These are phyloP conservation scores for Oreochromis niloticus DNA, from an alignment of 2,113 vertebrate genomes.

Conservation along the genomic window DNA sequence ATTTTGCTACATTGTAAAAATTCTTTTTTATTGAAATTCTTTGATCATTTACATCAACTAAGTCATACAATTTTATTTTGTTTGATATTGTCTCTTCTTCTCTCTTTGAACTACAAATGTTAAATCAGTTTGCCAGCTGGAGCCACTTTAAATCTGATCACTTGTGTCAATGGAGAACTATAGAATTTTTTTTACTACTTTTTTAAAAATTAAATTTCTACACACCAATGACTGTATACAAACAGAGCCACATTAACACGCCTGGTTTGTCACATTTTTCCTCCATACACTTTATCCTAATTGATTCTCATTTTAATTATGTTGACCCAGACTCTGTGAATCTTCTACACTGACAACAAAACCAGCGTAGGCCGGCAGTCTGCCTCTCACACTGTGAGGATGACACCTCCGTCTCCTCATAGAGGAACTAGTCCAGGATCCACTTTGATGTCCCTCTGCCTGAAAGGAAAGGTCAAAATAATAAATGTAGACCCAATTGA, in stretches of 20 bases:
- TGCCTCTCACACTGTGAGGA: conserved; percentile 60
- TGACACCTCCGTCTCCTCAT: conserved; percentile 59
- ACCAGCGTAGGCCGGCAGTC: conserved; percentile 48
- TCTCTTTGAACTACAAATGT: neutral
- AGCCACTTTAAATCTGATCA: neutral
- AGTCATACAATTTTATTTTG: neutral
- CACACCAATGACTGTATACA: neutral
- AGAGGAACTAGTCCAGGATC: conserved; percentile 40
- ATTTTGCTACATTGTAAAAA: neutral
- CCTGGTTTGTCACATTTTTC: conserved; percentile 5
- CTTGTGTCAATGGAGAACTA: neutral
- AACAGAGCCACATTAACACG: neutral
- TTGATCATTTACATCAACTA: neutral
- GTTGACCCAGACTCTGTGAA: conserved; percentile 52
- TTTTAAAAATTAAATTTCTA: neutral
- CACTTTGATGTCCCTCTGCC: conserved; percentile 70
- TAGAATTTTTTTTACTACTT: neutral
- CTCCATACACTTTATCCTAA: conserved; percentile 48
- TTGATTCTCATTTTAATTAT: conserved; percentile 71
- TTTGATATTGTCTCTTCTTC: neutral
- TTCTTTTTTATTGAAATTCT: neutral
- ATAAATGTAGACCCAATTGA: conserved; percentile 80
- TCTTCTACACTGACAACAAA: conserved; percentile 57
- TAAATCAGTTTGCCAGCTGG: neutral
- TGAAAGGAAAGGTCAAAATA: conserved; percentile 80